These are phyloP conservation scores for Coptodon rendalli DNA, from an alignment of 2,113 vertebrate genomes.

Conservation along the genomic window DNA sequence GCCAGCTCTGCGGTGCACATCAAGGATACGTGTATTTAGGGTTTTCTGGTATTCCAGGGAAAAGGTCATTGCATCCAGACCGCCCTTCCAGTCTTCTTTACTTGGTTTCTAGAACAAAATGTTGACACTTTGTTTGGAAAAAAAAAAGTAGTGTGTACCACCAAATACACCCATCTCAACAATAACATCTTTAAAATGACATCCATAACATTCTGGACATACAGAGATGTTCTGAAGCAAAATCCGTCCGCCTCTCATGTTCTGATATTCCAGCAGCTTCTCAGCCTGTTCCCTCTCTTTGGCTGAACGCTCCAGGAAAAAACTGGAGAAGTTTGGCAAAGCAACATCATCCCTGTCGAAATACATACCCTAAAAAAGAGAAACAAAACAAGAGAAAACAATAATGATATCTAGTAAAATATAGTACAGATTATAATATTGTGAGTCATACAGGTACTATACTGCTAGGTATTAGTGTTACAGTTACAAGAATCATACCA, in stretches of 20 bases:
- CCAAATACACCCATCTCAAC: neutral
- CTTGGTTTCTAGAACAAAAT: constrained; percentile 58
- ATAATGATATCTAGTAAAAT: neutral
- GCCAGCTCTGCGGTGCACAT: constrained; percentile 55
- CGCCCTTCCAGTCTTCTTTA: constrained; percentile 67
- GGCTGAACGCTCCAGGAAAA: constrained; percentile 63
- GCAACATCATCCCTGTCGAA: constrained; percentile 73
- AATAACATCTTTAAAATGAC: neutral
- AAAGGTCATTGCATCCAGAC: constrained; percentile 66
- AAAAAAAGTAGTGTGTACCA: neutral
- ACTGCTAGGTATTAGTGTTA: neutral
- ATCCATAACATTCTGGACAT: neutral
- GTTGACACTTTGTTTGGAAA: neutral
- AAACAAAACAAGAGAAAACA: neutral
- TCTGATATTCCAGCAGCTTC: constrained; percentile 70
- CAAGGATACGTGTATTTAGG: constrained; percentile 57
- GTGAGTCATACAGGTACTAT: neutral
- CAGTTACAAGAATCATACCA: constrained; percentile 36
- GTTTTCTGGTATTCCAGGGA: constrained; percentile 71
- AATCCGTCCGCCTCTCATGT: constrained; percentile 67
- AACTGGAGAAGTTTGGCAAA: constrained; percentile 66
- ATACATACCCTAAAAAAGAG: constrained; percentile 64
- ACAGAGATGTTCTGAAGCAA: constrained; percentile 68
- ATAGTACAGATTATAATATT: neutral
- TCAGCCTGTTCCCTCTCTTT: constrained; percentile 70